Base-by-base conservation (phyloP, 2,888 invertebrate genomes). In the Phragmatobia fuliginosa region DNA sequence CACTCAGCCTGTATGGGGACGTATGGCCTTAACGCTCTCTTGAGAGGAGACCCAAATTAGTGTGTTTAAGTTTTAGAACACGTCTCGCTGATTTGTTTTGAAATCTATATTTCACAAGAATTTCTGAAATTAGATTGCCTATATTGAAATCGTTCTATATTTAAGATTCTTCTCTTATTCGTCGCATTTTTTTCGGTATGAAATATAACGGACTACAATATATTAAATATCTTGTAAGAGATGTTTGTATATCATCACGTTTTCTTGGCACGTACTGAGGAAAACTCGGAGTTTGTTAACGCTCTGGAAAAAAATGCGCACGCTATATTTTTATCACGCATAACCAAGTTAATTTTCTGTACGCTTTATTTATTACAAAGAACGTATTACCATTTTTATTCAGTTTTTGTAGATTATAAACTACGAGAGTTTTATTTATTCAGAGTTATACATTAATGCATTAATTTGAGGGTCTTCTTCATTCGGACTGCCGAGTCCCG, bases 221-320 rank as follows among this genome's bases (percentile, higher is more conserved):
- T 25, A 38, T 38, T 38, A 41, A 62, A 62, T 62, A 58, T 67
- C 41, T 60, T 61, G 5, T 45, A 25, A 25, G 25, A 61, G 31
- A 61, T 67, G 36, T 58, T 67, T 63, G 33, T 56, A 25, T 62
- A 68, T 66, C 67, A 64, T 65, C 68, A 32, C 8, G 58, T 61
- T 73, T 72, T 67, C 72, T 64, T 33, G 28, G 49, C 68, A 70
- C 70, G 72, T 70, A 66, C 41, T 68, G 38, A 62, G 31, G 41
- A 58, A 72, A 73, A 67, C 56, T 64, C 36, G 49, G n/a, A 70
- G 41, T 68, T 68, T 70, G 65, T 65, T 52, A 59, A 49, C 31
- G 56, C 49, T 52, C 36, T 63, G 62, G 33, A 31, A 60, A 60
- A 60, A 56, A 60, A 61, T 64, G 41, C 25, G 52, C 36, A 32